Evolutionary conservation across 1,140 invertebrate species (phyloP).

Genomic region (Ruditapes philippinarum): DNA sequence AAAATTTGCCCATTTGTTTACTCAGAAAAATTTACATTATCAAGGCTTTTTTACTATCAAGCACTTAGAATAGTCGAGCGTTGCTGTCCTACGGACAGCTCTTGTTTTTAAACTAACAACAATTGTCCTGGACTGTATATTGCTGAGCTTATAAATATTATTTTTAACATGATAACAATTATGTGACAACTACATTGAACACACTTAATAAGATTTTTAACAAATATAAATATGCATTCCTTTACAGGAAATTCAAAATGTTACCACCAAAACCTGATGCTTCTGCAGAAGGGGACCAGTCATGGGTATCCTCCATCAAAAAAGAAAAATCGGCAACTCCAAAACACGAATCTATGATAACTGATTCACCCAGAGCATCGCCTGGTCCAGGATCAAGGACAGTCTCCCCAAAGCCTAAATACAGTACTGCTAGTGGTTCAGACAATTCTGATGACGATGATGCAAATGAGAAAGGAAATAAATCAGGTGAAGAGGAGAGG

Average conservation of each 20-base stretch:
- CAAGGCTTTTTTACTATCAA: too few relatives aligned
- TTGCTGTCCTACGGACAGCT: too few relatives aligned
- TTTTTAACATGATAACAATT: too few relatives aligned
- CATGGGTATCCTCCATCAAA: conserved; percentile 35
- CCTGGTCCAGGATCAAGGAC: conserved; percentile 4
- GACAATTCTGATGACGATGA: conserved; percentile 25
- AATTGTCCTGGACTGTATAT: too few relatives aligned
- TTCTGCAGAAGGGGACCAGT: conserved; percentile 8
- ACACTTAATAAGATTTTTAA: too few relatives aligned
- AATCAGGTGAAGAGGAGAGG: conserved; percentile 42
- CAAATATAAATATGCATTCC: too few relatives aligned
- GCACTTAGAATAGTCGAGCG: too few relatives aligned
- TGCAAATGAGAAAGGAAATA: not conserved
- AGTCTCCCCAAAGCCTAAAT: not conserved
- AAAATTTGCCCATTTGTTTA: too few relatives aligned
- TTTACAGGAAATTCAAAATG: conserved; percentile 54
- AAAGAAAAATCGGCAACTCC: not conserved
- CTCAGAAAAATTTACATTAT: too few relatives aligned
- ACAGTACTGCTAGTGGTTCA: conserved; percentile 20
- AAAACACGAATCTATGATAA: not conserved
- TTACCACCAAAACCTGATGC: conserved; percentile 44
- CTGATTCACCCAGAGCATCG: not conserved
- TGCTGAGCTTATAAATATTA: too few relatives aligned
- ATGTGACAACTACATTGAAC: too few relatives aligned
- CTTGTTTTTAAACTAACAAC: too few relatives aligned